phyloP scores from a whole-genome alignment of 64 coral and sea anemone species.

The Pachyseris speciosa region DNA sequence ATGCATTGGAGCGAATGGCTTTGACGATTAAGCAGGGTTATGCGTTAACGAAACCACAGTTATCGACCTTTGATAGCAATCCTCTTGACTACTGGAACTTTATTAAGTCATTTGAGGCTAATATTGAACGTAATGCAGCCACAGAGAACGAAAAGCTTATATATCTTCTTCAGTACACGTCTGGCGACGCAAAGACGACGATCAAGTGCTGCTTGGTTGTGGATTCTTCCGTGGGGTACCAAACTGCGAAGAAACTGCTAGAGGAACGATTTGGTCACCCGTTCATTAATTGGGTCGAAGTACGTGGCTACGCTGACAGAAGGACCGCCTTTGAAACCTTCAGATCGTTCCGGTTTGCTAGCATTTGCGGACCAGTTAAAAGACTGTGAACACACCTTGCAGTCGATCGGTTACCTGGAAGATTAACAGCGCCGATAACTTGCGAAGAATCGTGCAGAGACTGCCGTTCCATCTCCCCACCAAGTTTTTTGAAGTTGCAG shows the following conservation, averaged over 20 bases:
- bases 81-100: constrained; percentile 42
- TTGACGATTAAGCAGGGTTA: background rate
- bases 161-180: constrained; percentile 40
- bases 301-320: background rate
- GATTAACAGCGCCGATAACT: constrained; percentile 66
- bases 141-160: constrained; percentile 8
- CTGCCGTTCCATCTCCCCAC: constrained; percentile 29
- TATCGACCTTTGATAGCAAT: background rate
- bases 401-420: constrained; percentile 15
- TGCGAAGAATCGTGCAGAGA: constrained; percentile 41
- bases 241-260: constrained; percentile 9
- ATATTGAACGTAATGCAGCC: constrained; percentile 19
- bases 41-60: background rate
- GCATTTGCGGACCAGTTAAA: background rate
- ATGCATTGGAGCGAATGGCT: background rate
- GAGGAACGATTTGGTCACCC: constrained; percentile 66
- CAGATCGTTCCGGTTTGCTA: background rate
- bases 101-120: constrained; percentile 41
- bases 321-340: background rate
- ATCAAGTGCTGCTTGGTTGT: constrained; percentile 35
- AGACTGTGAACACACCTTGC: background rate
- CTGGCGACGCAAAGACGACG: constrained; percentile 24
- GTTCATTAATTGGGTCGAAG: constrained; percentile 12
- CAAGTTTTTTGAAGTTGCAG: constrained; percentile 43
- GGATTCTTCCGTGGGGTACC: background rate